Evolutionary conservation across 2,797 vertebrate genomes (phyloP).

Genomic region (Brotula barbata): DNA sequence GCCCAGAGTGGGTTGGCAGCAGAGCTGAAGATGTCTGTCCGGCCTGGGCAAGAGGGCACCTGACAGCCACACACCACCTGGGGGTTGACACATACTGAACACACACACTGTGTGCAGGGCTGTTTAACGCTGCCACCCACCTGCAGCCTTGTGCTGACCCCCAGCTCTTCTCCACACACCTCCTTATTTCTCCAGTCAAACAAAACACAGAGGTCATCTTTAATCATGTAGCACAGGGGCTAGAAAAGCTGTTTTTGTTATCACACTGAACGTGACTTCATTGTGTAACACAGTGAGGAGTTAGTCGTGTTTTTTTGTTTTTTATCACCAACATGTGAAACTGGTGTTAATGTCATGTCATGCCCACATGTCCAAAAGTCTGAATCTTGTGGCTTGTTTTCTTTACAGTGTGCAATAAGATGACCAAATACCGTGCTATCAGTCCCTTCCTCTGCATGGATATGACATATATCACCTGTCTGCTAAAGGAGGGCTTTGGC

Average conservation of each 20-base stretch:
- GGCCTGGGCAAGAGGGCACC: conserved; percentile 67
- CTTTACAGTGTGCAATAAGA: conserved; percentile 90
- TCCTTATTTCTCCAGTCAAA: conserved; percentile 57
- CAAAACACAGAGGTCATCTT: conserved; percentile 63
- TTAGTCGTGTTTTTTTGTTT: background rate
- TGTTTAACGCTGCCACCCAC: conserved; percentile 55
- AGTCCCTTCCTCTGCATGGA: conserved; percentile 99
- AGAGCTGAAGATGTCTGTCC: conserved; percentile 61
- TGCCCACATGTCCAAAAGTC: background rate
- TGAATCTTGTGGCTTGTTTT: conserved; percentile 39
- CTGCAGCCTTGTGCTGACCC: conserved; percentile 68
- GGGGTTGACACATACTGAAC: conserved; percentile 62
- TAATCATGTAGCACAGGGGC: conserved; percentile 51
- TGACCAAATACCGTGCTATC: conserved; percentile 88
- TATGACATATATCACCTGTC: conserved; percentile 94
- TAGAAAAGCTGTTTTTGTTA: conserved; percentile 44
- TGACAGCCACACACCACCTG: conserved; percentile 75
- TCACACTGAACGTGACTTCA: background rate
- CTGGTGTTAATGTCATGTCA: conserved; percentile 21
- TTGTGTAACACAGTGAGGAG: conserved; percentile 5
- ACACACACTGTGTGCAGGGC: conserved; percentile 48
- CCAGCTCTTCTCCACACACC: conserved; percentile 59
- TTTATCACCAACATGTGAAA: conserved; percentile 29
- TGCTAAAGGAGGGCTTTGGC: conserved; percentile 96
- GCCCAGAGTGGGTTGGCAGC: conserved; percentile 61